These are phyloP conservation scores for Busseola fusca DNA, from an alignment of 2,888 invertebrate species.

Conservation along the genomic window DNA sequence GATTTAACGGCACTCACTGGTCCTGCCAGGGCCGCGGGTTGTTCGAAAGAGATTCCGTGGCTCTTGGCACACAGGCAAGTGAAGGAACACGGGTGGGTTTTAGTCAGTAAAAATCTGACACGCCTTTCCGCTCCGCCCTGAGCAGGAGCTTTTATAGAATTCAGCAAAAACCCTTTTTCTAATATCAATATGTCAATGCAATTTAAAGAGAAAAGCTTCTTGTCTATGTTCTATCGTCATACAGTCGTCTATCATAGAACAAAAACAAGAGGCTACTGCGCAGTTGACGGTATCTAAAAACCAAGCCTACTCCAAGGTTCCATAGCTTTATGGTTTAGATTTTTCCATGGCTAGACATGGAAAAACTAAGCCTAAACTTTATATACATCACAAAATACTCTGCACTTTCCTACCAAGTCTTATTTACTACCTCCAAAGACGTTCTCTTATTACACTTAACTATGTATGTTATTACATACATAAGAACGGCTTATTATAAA, in stretches of 20 bases:
- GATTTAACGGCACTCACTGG: background rate
- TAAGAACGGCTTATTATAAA: constrained; percentile 62
- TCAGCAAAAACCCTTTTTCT: background rate
- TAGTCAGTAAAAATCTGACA: no score
- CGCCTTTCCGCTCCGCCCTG: no score
- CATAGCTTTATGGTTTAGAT: background rate
- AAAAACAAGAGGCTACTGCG: background rate
- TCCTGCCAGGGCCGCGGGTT: no score
- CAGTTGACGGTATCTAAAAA: background rate
- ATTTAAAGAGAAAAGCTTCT: background rate
- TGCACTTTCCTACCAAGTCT: background rate
- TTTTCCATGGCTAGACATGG: background rate
- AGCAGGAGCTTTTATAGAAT: background rate
- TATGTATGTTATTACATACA: constrained; percentile 15
- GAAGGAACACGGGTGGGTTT: no score
- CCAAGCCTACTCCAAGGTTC: background rate
- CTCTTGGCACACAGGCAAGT: no score
- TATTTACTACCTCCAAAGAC: constrained; percentile 10
- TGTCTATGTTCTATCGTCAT: background rate
- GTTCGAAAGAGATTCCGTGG: no score
- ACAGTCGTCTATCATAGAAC: background rate
- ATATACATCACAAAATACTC: background rate
- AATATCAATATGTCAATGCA: background rate
- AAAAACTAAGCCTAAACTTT: background rate
- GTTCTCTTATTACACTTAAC: constrained; percentile 13